phyloP scores from a whole-genome alignment of 1,140 invertebrate genomes.

The Euura lappo region DNA sequence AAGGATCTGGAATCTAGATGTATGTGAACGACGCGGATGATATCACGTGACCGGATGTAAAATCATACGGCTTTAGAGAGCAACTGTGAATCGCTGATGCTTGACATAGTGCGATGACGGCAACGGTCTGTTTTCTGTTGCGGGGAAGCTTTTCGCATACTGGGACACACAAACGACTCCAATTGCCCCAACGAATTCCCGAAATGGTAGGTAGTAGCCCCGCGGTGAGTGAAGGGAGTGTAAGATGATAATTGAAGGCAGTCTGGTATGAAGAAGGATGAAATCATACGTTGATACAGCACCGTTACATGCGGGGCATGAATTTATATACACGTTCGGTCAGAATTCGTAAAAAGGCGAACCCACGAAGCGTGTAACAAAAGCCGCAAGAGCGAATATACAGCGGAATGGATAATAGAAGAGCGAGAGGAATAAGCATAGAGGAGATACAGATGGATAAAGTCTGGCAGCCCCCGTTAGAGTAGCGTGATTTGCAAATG shows the following conservation, averaged over 20 bases:
- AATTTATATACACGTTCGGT: background rate
- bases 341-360: background rate
- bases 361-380: background rate
- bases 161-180: too few species aligned
- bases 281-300: background rate
- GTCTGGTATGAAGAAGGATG: background rate
- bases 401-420: background rate
- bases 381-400: background rate
- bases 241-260: background rate
- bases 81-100: background rate
- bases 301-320: background rate
- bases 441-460: background rate
- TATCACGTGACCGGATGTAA: constrained; percentile 4
- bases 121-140: background rate
- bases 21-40: background rate
- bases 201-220: too few species aligned
- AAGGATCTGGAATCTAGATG: background rate
- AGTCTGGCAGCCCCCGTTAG: background rate
- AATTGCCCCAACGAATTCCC: too few species aligned
- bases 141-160: too few species aligned
- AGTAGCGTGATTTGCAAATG: background rate
- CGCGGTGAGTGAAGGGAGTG: background rate
- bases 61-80: background rate
- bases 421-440: background rate
- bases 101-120: background rate